A percentile compares a stretch with the other conserved stretches of the same genome.
Evolutionary conservation across 2,113 vertebrate species (phyloP).

Genomic region (Pollachius pollachius): DNA sequence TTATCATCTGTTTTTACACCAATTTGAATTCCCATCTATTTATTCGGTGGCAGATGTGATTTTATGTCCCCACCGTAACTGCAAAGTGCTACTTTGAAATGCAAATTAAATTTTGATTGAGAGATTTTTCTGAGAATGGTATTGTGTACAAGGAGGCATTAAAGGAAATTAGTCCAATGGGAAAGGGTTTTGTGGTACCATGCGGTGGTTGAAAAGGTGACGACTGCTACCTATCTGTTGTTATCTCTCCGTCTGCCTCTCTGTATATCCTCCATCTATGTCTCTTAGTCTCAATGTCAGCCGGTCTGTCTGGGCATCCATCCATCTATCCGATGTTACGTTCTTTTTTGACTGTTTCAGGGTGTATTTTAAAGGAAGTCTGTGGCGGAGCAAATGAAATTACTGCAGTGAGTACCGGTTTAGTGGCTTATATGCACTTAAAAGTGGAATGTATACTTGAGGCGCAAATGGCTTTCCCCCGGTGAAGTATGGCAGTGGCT

Average conservation of each 20-base stretch:
- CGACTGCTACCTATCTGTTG: no score
- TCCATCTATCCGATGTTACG: no score
- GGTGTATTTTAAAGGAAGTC: slow-evolving; percentile 46
- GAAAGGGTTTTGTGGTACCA: slow-evolving; percentile 42
- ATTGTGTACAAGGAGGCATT: slow-evolving; percentile 39
- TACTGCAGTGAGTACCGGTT: slow-evolving; percentile 54
- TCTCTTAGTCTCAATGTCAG: no score
- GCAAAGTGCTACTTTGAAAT: slow-evolving; percentile 75
- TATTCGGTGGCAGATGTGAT: slow-evolving; percentile 77
- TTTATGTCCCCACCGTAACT: slow-evolving; percentile 69
- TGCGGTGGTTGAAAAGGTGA: slow-evolving; percentile 29
- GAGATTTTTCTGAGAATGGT: slow-evolving; percentile 55
- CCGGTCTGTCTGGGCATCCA: no score
- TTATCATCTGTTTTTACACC: slow-evolving; percentile 63
- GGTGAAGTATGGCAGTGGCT: slow-evolving; percentile 49
- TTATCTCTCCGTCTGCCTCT: no score
- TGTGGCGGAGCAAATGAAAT: slow-evolving; percentile 56
- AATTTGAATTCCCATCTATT: slow-evolving; percentile 69
- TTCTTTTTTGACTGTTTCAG: no score
- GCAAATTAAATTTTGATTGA: slow-evolving; percentile 72
- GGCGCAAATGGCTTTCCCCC: slow-evolving; percentile 62
- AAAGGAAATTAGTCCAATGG: slow-evolving; percentile 46
- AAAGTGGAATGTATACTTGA: slow-evolving; percentile 56
- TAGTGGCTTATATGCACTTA: slow-evolving; percentile 66
- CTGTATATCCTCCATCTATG: no score